Conservation (phyloP, 2,797 vertebrate genomes). For the Nannoperca australis region DNA sequence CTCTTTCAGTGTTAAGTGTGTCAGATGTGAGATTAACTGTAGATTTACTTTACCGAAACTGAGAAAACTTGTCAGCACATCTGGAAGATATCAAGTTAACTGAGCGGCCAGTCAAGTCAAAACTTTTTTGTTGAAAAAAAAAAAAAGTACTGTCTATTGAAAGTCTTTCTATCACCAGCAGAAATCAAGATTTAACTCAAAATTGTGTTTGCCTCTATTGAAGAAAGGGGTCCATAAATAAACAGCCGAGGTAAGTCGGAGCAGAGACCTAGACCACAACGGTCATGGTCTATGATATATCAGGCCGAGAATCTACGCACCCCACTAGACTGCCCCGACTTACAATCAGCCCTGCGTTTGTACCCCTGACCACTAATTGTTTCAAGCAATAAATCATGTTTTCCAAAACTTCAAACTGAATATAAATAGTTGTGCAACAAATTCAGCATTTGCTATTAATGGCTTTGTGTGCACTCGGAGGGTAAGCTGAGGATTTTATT, state of each 20-base stretch:
- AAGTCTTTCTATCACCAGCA: slow-evolving; percentile 77
- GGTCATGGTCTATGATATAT: slow-evolving; percentile 70
- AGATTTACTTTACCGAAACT: slow-evolving; percentile 64
- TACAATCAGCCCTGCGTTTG: slow-evolving; percentile 60
- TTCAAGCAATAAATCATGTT: slow-evolving; percentile 77
- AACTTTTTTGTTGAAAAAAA: slow-evolving; percentile 55
- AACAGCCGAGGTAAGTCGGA: slow-evolving; percentile 62
- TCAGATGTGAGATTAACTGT: slow-evolving; percentile 57
- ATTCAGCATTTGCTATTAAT: slow-evolving; percentile 71
- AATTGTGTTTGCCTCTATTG: slow-evolving; percentile 76
- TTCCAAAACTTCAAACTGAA: slow-evolving; percentile 75
- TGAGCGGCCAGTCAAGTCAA: slow-evolving; percentile 71
- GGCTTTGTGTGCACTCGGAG: slow-evolving; percentile 61
- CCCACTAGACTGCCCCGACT: slow-evolving; percentile 55
- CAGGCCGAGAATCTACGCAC: slow-evolving; percentile 72
- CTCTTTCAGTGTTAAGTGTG: slow-evolving; percentile 25
- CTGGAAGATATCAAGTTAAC: slow-evolving; percentile 82
- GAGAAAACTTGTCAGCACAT: slow-evolving; percentile 81
- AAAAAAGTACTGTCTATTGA: slow-evolving; percentile 67
- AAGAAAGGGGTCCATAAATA: slow-evolving; percentile 79
- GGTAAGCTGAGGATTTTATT: slow-evolving; percentile 59
- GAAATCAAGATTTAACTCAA: slow-evolving; percentile 73
- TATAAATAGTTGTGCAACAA: slow-evolving; percentile 79
- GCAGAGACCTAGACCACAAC: slow-evolving; percentile 68
- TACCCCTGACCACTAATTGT: slow-evolving; percentile 76